A percentile compares a stretch with the other conserved stretches of the same genome.
Conservation (phyloP, 2,797 vertebrate genomes). For the Xerus rutilus region DNA sequence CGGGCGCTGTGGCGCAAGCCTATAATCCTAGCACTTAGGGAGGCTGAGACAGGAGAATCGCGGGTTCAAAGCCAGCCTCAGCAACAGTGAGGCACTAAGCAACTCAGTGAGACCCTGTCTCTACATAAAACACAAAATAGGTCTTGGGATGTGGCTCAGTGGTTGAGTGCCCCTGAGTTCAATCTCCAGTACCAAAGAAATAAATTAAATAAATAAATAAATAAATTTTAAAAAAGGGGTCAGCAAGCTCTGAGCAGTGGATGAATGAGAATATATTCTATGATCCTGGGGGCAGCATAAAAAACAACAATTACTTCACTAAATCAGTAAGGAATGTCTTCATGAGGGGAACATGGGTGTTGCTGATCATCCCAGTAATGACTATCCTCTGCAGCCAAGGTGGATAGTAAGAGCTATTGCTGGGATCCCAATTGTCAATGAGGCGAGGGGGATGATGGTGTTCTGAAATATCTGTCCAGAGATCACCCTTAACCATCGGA, state of each 20-base stretch:
- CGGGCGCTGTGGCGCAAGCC: no score
- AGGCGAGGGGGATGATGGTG: background rate
- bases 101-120: no score
- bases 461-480: background rate
- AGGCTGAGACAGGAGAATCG: no score
- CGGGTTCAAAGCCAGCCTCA: no score
- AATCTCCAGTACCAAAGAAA: no score
- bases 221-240: background rate
- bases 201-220: no score
- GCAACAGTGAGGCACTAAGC: no score
- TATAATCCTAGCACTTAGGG: no score
- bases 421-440: background rate
- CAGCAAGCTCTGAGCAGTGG: background rate
- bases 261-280: background rate
- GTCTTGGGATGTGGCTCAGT: no score
- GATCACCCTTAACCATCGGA: background rate
- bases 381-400: background rate
- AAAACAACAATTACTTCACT: conserved; percentile 19
- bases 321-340: background rate
- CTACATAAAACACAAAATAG: no score
- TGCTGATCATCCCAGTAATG: background rate
- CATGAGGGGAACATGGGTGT: background rate
- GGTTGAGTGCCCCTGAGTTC: no score
- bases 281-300: background rate
- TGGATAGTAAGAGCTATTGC: background rate